Evolutionary conservation across 2,797 vertebrate genomes (phyloP).

Genomic region (Neoniphon sammara): DNA sequence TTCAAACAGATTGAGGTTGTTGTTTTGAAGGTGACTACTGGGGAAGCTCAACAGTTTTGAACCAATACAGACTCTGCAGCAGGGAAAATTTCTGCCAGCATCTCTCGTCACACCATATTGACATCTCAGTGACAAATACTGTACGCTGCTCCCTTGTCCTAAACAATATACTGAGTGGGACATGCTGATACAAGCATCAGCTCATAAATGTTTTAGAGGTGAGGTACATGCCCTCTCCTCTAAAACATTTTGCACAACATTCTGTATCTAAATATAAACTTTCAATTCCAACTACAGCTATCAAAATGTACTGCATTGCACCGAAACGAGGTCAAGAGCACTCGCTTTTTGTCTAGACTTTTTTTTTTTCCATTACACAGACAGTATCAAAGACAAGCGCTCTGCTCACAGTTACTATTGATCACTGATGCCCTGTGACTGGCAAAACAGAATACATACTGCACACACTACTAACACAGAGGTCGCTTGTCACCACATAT

Average conservation of each 20-base stretch:
- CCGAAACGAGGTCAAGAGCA: constrained; percentile 68
- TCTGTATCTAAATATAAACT: constrained; percentile 67
- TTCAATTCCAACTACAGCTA: constrained; percentile 53
- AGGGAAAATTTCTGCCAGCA: constrained; percentile 43
- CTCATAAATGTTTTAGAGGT: constrained; percentile 63
- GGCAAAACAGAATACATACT: constrained; percentile 27
- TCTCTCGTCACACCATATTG: constrained; percentile 58
- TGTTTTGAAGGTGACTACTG: constrained; percentile 69
- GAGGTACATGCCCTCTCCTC: constrained; percentile 39
- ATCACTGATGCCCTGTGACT: constrained; percentile 61
- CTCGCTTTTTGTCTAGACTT: constrained; percentile 58
- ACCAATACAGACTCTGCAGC: constrained; percentile 53
- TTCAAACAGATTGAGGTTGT: constrained; percentile 57
- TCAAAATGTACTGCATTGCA: constrained; percentile 56
- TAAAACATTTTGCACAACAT: constrained; percentile 37
- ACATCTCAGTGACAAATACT: constrained; percentile 70
- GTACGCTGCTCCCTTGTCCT: constrained; percentile 58
- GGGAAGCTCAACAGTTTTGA: constrained; percentile 42
- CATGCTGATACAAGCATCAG: constrained; percentile 68
- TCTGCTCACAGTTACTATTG: constrained; percentile 64
- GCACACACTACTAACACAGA: constrained; percentile 34
- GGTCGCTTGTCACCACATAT: constrained; percentile 54
- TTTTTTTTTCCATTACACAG: constrained; percentile 67
- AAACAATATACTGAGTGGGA: constrained; percentile 60
- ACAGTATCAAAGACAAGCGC: constrained; percentile 64